Percentiles rank a stretch among this genome's conserved stretches.
Conservation (phyloP, 2,797 vertebrate species). For the Lithobates pipiens region DNA sequence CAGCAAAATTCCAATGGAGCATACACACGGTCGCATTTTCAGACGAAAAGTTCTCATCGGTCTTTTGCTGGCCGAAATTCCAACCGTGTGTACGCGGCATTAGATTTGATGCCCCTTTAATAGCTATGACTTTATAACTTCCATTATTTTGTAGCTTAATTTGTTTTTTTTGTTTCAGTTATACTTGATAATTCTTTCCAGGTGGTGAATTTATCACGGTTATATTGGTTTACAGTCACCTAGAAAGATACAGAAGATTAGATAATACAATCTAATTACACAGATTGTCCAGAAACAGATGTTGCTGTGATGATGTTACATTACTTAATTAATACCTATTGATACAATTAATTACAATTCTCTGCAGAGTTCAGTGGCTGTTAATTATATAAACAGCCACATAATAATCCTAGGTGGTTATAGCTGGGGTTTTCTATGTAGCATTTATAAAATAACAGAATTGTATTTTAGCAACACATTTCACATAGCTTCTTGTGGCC, state of each 20-base stretch:
- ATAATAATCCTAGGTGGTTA: slow-evolving; percentile 20
- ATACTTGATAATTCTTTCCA: not conserved
- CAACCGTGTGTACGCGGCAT: too few species aligned
- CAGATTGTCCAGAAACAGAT: slow-evolving; percentile 44
- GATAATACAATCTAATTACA: slow-evolving; percentile 26
- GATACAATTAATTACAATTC: slow-evolving; percentile 45
- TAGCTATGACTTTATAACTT: not conserved
- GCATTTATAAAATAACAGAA: not conserved
- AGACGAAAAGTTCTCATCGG: too few species aligned
- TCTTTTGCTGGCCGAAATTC: too few species aligned
- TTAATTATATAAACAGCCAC: not conserved
- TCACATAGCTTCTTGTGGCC: not conserved
- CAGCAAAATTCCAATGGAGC: too few species aligned
- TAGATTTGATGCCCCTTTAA: not conserved
- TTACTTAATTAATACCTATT: slow-evolving; percentile 47
- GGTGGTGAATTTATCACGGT: not conserved
- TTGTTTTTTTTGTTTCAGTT: not conserved
- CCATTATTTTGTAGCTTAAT: not conserved
- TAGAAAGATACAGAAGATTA: slow-evolving; percentile 14
- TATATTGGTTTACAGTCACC: slow-evolving; percentile 15
- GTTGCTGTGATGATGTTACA: slow-evolving; percentile 36
- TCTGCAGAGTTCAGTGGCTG: not conserved
- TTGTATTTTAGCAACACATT: not conserved
- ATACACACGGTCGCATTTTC: too few species aligned
- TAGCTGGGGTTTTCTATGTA: not conserved